Conservation (phyloP, 1,140 invertebrate genomes). For the Uloborus diversus region DNA sequence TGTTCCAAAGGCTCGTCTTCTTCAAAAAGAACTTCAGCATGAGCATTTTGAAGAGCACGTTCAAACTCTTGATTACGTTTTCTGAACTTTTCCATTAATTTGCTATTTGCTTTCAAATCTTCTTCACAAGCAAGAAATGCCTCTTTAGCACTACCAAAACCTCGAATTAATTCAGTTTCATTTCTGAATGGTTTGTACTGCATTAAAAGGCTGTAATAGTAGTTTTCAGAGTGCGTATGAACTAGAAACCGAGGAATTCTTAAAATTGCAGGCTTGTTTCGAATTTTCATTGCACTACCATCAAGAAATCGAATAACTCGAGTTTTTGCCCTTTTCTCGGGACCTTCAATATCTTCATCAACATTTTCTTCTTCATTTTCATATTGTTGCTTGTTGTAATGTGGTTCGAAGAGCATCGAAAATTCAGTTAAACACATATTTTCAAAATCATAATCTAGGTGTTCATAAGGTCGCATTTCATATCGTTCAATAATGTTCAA, state of each 20-base stretch:
- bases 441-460: too few relatives aligned
- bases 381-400: constrained; percentile 33
- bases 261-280: too few relatives aligned
- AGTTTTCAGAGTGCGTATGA: constrained; percentile 45
- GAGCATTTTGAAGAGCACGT: too few relatives aligned
- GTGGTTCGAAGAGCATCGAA: constrained; percentile 47
- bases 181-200: constrained; percentile 39
- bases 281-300: too few relatives aligned
- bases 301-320: too few relatives aligned
- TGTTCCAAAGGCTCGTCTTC: too few relatives aligned
- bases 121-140: constrained; percentile 52
- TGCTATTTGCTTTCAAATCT: not conserved
- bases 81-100: constrained; percentile 8
- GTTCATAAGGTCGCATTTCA: constrained; percentile 47
- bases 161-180: constrained; percentile 41
- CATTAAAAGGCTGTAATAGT: constrained; percentile 49
- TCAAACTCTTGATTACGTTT: constrained; percentile 12
- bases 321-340: not conserved
- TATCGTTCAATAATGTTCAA: constrained; percentile 47
- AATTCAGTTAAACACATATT: too few relatives aligned
- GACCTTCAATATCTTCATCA: constrained; percentile 32
- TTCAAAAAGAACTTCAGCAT: too few relatives aligned
- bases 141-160: constrained; percentile 39
- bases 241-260: too few relatives aligned
- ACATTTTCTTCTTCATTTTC: constrained; percentile 33